A percentile compares a stretch with the other conserved stretches of the same genome.
These are phyloP conservation scores for Drosophila subobscura DNA, from an alignment of 1,140 invertebrate species.

Conservation along the genomic window DNA sequence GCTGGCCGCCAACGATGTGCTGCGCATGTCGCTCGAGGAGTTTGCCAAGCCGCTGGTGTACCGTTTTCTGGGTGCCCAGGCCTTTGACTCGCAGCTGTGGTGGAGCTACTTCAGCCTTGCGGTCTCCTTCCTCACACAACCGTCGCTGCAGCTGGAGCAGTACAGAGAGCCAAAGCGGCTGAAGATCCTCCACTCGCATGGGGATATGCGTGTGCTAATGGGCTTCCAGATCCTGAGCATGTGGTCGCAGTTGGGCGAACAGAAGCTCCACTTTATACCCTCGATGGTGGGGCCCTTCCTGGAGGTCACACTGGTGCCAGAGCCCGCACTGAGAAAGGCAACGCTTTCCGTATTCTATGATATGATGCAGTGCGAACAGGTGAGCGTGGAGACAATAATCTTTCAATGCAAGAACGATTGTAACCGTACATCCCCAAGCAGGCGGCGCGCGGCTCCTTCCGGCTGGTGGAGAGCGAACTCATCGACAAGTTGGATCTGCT, in stretches of 20 bases:
- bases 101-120: slow-evolving; percentile 95
- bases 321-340: slow-evolving; percentile 93
- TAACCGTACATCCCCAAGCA: slow-evolving; percentile 12
- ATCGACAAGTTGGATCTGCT: slow-evolving; percentile 97
- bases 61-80: slow-evolving; percentile 89
- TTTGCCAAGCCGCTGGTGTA: slow-evolving; percentile 93
- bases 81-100: slow-evolving; percentile 90
- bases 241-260: slow-evolving; percentile 94
- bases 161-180: slow-evolving; percentile 91
- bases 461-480: slow-evolving; percentile 94
- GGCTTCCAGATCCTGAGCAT: slow-evolving; percentile 96
- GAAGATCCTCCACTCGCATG: slow-evolving; percentile 92
- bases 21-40: slow-evolving; percentile 93
- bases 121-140: slow-evolving; percentile 94
- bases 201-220: slow-evolving; percentile 96
- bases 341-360: slow-evolving; percentile 98
- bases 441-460: slow-evolving; percentile 86
- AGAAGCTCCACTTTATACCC: slow-evolving; percentile 94
- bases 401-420: no score
- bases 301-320: slow-evolving; percentile 96
- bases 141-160: slow-evolving; percentile 92
- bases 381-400: slow-evolving; percentile 48
- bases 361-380: slow-evolving; percentile 97
- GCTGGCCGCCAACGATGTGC: slow-evolving; percentile 94
- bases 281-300: slow-evolving; percentile 96